These are phyloP conservation scores for Hyles euphorbiae DNA, from an alignment of 1,140 invertebrate genomes.

Conservation along the genomic window DNA sequence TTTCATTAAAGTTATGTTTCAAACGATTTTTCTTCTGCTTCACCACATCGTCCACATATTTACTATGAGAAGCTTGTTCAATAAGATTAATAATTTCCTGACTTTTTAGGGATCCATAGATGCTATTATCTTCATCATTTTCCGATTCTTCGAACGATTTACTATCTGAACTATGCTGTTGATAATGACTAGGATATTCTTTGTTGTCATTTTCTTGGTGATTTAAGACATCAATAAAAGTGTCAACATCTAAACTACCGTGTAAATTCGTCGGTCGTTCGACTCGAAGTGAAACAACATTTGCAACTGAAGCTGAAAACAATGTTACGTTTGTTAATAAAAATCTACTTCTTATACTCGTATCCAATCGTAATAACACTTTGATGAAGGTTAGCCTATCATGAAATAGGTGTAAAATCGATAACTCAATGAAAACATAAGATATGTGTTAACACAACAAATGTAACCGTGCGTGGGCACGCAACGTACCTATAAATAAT, in stretches of 20 bases:
- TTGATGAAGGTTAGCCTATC: too few relatives aligned
- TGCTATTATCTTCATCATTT: neutral
- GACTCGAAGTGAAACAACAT: too few relatives aligned
- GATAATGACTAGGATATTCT: neutral
- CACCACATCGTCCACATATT: neutral
- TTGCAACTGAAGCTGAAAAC: too few relatives aligned
- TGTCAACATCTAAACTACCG: neutral
- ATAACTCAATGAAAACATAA: too few relatives aligned
- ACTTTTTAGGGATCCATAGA: constrained; percentile 11
- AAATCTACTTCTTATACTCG: too few relatives aligned
- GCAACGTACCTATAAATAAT: constrained; percentile 18
- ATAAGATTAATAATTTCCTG: constrained; percentile 10
- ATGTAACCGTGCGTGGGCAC: neutral
- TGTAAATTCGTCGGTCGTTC: neutral
- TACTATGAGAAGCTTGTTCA: constrained; percentile 4
- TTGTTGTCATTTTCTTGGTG: neutral
- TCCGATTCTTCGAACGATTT: neutral
- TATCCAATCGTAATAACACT: too few relatives aligned
- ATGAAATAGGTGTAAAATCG: too few relatives aligned
- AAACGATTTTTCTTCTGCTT: too few relatives aligned
- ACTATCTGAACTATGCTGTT: neutral
- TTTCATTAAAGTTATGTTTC: too few relatives aligned
- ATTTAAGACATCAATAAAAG: neutral
- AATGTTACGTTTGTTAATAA: too few relatives aligned
- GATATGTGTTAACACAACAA: constrained; percentile 1